phyloP scores from a whole-genome alignment of 1,140 invertebrate species.

The Nasonia longicornis region DNA sequence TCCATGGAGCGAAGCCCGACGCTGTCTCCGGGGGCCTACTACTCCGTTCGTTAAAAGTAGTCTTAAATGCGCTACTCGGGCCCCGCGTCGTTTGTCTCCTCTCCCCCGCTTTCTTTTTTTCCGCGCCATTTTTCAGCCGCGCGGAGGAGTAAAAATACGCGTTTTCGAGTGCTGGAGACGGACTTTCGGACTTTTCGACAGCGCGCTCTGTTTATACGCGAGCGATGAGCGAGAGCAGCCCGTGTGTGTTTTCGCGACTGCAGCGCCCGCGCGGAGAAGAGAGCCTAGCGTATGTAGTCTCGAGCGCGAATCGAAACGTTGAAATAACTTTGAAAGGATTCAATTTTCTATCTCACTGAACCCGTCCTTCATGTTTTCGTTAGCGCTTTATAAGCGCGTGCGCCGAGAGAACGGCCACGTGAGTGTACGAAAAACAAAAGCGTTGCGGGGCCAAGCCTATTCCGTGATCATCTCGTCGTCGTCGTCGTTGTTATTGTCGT shows the following conservation, averaged over 20 bases:
- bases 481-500: not conserved
- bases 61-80: constrained; percentile 33
- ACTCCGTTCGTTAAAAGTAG: constrained; percentile 13
- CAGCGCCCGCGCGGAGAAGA: not conserved
- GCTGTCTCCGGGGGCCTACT: not conserved
- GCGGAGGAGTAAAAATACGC: not conserved
- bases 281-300: not conserved
- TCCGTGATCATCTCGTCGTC: no score
- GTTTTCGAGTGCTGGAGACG: not conserved
- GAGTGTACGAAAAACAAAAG: constrained; percentile 26
- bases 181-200: not conserved
- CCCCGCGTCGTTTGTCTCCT: constrained; percentile 20
- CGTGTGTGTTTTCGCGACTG: not conserved
- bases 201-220: not conserved
- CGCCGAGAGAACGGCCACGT: not conserved
- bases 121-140: not conserved
- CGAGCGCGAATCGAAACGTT: constrained; percentile 35
- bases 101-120: not conserved
- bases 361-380: constrained; percentile 47
- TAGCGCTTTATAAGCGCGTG: constrained; percentile 35
- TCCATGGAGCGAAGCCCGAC: not conserved
- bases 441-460: not conserved
- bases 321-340: constrained; percentile 48
- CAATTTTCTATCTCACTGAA: constrained; percentile 46
- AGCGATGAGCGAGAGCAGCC: not conserved